phyloP scores from a whole-genome alignment of 2,797 vertebrate species.

The Acanthiza pusilla region DNA sequence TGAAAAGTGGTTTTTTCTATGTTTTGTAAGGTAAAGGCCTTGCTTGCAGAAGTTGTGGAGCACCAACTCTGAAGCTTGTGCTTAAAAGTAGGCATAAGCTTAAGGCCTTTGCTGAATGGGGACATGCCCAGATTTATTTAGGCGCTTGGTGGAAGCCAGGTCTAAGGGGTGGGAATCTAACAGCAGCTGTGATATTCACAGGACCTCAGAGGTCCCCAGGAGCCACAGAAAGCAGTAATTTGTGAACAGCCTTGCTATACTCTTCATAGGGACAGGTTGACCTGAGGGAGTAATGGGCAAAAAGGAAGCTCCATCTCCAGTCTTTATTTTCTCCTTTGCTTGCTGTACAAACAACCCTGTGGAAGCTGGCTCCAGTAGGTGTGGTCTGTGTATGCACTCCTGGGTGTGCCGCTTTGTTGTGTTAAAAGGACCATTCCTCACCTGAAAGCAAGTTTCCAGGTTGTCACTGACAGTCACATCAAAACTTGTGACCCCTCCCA shows the following conservation, averaged over 20 bases:
- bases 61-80: not conserved
- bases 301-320: not conserved
- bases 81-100: not conserved
- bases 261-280: not conserved
- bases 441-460: constrained; percentile 51
- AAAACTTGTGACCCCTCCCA: constrained; percentile 40
- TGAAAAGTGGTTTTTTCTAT: not conserved
- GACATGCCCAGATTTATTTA: not conserved
- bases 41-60: not conserved
- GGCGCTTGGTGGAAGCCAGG: not conserved
- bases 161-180: not conserved
- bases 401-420: constrained; percentile 43
- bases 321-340: constrained; percentile 21
- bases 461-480: constrained; percentile 41
- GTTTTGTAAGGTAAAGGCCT: not conserved
- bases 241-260: not conserved
- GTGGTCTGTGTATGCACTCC: constrained; percentile 26
- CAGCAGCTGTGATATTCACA: not conserved
- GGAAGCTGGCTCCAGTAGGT: constrained; percentile 43
- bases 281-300: not conserved
- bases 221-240: not conserved
- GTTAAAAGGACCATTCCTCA: constrained; percentile 61
- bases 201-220: not conserved
- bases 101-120: not conserved
- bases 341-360: constrained; percentile 24